Conservation (phyloP, 2,888 invertebrate species). For the Gonocerus acuteangulatus region DNA sequence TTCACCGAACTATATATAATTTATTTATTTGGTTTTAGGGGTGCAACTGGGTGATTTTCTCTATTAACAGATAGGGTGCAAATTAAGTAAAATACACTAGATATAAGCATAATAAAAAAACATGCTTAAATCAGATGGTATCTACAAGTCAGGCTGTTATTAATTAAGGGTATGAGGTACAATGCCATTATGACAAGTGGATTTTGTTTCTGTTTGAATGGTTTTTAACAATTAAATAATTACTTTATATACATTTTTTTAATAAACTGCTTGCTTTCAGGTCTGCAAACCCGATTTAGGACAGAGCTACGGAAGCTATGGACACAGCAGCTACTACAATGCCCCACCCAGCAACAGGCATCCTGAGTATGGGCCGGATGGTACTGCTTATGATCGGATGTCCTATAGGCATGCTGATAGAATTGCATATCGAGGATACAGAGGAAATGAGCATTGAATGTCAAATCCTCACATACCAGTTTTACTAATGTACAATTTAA, state of each 20-base stretch:
- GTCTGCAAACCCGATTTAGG: constrained; percentile 49
- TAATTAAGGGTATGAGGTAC: no score
- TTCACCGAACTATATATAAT: no score
- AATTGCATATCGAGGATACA: constrained; percentile 36
- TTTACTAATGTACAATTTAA: neutral
- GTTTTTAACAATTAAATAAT: no score
- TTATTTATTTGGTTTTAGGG: no score
- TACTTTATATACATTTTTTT: neutral
- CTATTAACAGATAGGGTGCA: no score
- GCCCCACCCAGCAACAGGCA: constrained; percentile 52
- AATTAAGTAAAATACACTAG: no score
- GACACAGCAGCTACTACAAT: constrained; percentile 47
- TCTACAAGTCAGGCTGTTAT: no score
- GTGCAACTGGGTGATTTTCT: no score
- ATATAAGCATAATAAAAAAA: no score
- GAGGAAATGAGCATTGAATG: neutral
- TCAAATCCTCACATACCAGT: neutral
- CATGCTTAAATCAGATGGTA: no score
- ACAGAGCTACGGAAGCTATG: constrained; percentile 48
- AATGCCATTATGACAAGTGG: no score
- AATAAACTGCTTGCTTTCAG: constrained; percentile 23
- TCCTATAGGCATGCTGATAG: constrained; percentile 36
- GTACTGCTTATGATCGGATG: constrained; percentile 27
- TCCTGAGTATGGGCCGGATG: neutral
- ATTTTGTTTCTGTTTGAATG: no score